Conservation (phyloP, 2,113 vertebrate genomes). For the Mirza zaza region DNA sequence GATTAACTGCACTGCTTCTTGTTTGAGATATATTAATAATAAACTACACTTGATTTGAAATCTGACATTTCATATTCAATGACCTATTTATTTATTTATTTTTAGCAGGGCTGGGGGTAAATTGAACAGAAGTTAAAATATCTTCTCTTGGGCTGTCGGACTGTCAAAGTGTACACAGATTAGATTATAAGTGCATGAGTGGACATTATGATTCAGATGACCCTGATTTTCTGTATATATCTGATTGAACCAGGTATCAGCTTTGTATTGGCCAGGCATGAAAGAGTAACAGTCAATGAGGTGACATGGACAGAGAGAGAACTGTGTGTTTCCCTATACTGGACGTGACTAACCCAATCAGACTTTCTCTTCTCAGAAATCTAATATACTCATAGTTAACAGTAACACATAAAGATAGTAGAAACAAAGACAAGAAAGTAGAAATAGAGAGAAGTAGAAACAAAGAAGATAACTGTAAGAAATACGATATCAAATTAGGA, state of each 20-base stretch:
- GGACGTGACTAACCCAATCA: not conserved
- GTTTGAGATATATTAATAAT: too few relatives aligned
- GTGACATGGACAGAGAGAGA: not conserved
- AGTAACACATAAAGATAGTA: not conserved
- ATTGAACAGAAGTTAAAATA: conserved; percentile 10
- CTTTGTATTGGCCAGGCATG: not conserved
- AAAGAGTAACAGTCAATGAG: not conserved
- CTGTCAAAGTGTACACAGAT: not conserved
- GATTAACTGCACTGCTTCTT: too few relatives aligned
- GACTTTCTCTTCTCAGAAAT: not conserved
- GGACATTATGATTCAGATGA: not conserved
- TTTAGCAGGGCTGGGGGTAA: not conserved
- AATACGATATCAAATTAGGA: not conserved
- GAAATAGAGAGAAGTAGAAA: not conserved
- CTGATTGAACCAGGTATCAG: not conserved
- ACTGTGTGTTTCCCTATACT: not conserved
- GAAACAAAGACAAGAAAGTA: not conserved
- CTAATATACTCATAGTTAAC: not conserved
- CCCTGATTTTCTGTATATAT: not conserved
- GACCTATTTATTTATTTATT: not conserved
- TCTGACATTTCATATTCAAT: too few relatives aligned
- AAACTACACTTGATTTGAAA: too few relatives aligned
- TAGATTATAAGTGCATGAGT: not conserved
- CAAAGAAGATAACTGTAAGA: not conserved
- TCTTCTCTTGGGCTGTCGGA: not conserved